Evolutionary conservation across 2,797 vertebrate genomes (phyloP).

Genomic region (Melanotaenia maccullochi): DNA sequence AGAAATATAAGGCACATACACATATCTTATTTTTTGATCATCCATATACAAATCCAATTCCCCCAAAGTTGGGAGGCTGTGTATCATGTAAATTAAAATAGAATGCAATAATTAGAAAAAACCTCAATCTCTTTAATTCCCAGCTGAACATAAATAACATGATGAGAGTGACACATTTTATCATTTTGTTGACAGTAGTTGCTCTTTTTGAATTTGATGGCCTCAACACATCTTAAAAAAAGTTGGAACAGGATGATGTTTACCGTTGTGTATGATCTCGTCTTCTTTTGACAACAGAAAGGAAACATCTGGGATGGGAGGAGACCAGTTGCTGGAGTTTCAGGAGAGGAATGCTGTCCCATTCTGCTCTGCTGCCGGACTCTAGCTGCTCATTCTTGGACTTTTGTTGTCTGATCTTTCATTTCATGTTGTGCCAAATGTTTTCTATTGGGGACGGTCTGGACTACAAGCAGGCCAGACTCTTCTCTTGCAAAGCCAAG

Average conservation of each 20-base stretch:
- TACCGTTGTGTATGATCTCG: background rate
- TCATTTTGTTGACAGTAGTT: background rate
- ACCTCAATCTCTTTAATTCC: too few species aligned
- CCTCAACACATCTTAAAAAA: too few species aligned
- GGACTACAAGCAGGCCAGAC: background rate
- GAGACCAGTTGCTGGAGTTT: background rate
- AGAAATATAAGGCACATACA: background rate
- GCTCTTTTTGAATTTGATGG: background rate
- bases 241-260: too few species aligned
- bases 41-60: background rate
- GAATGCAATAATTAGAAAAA: too few species aligned
- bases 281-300: too few species aligned
- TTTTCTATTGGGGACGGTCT: background rate
- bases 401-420: background rate
- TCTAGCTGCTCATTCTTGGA: background rate
- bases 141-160: too few species aligned
- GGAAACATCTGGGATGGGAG: background rate
- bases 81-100: too few species aligned
- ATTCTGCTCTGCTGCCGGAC: background rate
- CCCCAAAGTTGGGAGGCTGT: background rate
- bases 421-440: background rate
- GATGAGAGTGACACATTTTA: background rate
- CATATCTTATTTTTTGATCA: slow-evolving; percentile 24
- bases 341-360: background rate
- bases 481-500: background rate